phyloP scores from a whole-genome alignment of 2,113 vertebrate genomes.

The Capreolus pygargus region DNA sequence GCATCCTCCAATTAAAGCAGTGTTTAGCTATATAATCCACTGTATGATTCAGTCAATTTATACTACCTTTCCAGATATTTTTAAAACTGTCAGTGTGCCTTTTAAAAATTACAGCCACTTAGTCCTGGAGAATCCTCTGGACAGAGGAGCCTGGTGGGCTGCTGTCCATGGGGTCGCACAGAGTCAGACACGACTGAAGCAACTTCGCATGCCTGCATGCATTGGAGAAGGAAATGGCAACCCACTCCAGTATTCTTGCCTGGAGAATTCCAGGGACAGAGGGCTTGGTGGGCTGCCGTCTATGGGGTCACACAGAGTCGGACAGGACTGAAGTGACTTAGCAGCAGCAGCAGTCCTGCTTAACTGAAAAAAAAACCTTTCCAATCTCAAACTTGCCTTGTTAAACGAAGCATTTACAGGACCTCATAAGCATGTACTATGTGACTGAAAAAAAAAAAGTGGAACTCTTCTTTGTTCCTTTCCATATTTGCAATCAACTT shows the following conservation, averaged over 20 bases:
- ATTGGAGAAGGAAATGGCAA: not conserved
- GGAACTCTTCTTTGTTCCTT: not conserved
- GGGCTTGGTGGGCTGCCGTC: rapidly evolving
- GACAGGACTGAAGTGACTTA: not conserved
- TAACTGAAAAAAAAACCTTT: not conserved
- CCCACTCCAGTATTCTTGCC: not conserved
- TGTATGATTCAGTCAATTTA: not conserved
- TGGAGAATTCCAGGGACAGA: not conserved
- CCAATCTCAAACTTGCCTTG: not conserved
- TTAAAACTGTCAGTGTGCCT: not conserved
- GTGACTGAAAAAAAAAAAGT: not conserved
- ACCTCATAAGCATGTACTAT: not conserved
- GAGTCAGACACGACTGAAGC: rapidly evolving
- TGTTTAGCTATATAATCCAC: not conserved
- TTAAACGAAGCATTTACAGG: not conserved
- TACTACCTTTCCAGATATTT: not conserved
- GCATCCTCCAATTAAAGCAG: not conserved
- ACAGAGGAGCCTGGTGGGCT: not conserved
- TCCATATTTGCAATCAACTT: not conserved
- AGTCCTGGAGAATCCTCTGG: not conserved
- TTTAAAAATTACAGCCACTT: not conserved
- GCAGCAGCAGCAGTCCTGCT: not conserved
- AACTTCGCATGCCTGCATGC: not conserved
- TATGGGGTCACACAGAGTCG: not conserved
- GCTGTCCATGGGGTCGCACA: not conserved